Percentiles rank a stretch among this genome's conserved stretches.
Conservation (phyloP, 2,113 vertebrate genomes). For the Heterocephalus glaber region DNA sequence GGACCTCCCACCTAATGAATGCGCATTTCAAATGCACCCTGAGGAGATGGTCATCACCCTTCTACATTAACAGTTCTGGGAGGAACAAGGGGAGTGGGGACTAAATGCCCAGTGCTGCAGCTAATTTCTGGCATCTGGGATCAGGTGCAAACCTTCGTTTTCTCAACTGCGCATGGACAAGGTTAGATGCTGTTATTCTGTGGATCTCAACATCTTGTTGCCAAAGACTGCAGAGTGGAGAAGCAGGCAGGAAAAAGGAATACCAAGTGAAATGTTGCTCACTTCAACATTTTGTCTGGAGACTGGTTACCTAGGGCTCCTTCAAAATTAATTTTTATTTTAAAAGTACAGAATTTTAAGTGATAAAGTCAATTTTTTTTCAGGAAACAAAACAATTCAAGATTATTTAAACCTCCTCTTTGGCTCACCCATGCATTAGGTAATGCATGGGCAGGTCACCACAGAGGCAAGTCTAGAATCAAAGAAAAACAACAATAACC, state of each 20-base stretch:
- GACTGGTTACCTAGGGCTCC: not conserved
- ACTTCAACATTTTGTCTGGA: not conserved
- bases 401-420: not conserved
- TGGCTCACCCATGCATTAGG: not conserved
- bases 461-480: not conserved
- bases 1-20: not conserved
- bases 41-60: not conserved
- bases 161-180: not conserved
- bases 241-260: not conserved
- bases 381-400: not conserved
- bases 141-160: not conserved
- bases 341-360: not conserved
- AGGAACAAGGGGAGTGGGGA: not conserved
- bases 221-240: not conserved
- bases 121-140: not conserved
- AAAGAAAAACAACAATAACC: not conserved
- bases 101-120: too few relatives aligned
- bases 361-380: not conserved
- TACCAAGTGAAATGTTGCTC: not conserved
- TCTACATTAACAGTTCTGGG: not conserved
- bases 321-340: not conserved
- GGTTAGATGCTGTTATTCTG: too few relatives aligned
- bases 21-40: not conserved
- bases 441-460: not conserved
- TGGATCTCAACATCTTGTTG: not conserved